Base-by-base conservation (phyloP, 2,888 invertebrate genomes). In the Hemithea aestivaria region DNA sequence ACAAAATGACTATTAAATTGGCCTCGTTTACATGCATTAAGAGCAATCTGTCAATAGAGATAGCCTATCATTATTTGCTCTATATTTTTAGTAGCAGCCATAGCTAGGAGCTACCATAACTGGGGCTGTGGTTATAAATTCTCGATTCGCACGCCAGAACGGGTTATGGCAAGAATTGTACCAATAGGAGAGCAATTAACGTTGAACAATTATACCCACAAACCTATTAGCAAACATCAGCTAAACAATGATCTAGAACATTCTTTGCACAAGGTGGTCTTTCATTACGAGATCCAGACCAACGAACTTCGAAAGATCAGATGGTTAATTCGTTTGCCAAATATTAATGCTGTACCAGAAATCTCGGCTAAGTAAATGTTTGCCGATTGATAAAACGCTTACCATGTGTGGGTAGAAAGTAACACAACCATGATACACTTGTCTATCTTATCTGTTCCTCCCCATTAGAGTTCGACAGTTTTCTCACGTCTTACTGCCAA, bases 311-410 rank as follows among this genome's bases (percentile, higher is more conserved):
- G 46, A 48, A 48, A 53, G 45, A 62, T 56, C 53, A 53, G 47
- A 44, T 43, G 35, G 42, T 47, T 45, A 52, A 61, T 58, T 56
- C 50, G 51, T 67, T 57, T 57, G 51, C 50, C 54, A 44, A 57
- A 47, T 55, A 51, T 47, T 54, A 58, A 58, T 57, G 60, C 47
- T 56, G 51, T 53, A 50, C 48, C 38, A 52, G 45, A 68, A 80
- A 81, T 81, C 75, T 76, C 72, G 72, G 76, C 54, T 73, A 71
- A 58, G 66, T 58, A 77, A 83, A 81, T 76, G 66, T 80, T 80
- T 75, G 67, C 56, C 63, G 60, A 58, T 38, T 62, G 76, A 79
- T 77, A 80, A 76, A 70, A 66, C 56, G 58, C 58, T 66, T 60
- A 64, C 38, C 40, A 53, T 52, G 53, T 50, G 61, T 57, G 51